Evolutionary conservation across 2,888 invertebrate species (phyloP).

Genomic region (Epirrita christyi): DNA sequence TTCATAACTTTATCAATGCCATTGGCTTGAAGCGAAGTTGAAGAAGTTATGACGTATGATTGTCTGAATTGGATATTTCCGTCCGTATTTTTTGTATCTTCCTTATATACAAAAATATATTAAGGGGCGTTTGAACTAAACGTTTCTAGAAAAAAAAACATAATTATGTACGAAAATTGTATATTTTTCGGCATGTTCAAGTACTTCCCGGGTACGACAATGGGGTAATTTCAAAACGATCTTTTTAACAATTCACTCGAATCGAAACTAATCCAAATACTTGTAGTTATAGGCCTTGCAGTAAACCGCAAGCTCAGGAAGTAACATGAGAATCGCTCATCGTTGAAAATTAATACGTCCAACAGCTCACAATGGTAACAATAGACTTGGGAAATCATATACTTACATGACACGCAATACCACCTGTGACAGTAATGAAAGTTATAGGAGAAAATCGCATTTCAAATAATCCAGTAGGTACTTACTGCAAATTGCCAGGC

Average conservation of each 20-base stretch:
- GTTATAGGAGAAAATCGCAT: neutral
- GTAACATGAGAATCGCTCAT: slow-evolving; percentile 54
- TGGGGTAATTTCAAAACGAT: slow-evolving; percentile 13
- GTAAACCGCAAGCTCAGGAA: slow-evolving; percentile 60
- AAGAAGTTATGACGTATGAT: neutral
- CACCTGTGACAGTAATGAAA: neutral
- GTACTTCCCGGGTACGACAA: neutral
- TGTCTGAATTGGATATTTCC: slow-evolving; percentile 9
- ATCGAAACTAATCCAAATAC: slow-evolving; percentile 37
- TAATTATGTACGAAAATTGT: neutral
- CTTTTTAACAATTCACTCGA: slow-evolving; percentile 21
- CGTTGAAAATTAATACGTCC: slow-evolving; percentile 42
- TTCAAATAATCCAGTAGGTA: neutral
- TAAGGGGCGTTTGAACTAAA: too few relatives aligned
- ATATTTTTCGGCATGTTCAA: neutral
- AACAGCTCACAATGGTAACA: slow-evolving; percentile 26
- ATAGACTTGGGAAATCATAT: slow-evolving; percentile 21
- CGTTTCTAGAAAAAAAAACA: too few relatives aligned
- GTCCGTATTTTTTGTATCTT: too few relatives aligned
- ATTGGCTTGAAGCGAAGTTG: slow-evolving; percentile 1
- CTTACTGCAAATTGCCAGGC: too few relatives aligned
- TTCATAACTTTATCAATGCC: slow-evolving; percentile 1
- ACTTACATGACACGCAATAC: neutral
- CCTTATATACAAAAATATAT: too few relatives aligned
- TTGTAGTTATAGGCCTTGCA: slow-evolving; percentile 41